Percentiles rank a stretch among this genome's conserved stretches.
These are phyloP conservation scores for Lytechinus pictus DNA, from an alignment of 35 echinoderm and acorn worm genomes.

Conservation along the genomic window DNA sequence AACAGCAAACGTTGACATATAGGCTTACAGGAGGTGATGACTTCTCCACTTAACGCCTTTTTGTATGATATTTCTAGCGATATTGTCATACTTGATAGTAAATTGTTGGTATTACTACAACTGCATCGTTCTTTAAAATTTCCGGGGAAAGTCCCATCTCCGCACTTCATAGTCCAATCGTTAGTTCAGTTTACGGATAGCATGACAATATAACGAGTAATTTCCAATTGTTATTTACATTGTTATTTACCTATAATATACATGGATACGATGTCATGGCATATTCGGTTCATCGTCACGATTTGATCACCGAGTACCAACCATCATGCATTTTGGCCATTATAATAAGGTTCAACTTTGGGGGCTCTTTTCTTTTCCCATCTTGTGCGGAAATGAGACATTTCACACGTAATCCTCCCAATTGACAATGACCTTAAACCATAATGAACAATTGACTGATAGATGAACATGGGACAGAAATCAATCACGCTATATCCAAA, in stretches of 20 bases:
- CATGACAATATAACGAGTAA: too few species aligned
- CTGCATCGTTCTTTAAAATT: too few species aligned
- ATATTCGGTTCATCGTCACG: background rate
- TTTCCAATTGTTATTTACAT: too few species aligned
- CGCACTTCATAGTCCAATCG: too few species aligned
- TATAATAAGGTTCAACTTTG: background rate
- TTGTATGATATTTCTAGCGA: too few species aligned
- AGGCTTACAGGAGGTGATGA: too few species aligned
- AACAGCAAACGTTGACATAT: too few species aligned
- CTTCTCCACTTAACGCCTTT: too few species aligned
- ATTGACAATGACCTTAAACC: slow-evolving; percentile 2
- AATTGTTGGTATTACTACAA: background rate
- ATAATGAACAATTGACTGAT: slow-evolving; percentile 23
- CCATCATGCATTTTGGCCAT: background rate
- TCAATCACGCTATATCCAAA: background rate
- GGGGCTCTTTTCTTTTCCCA: background rate
- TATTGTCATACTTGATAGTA: background rate
- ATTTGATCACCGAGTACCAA: background rate
- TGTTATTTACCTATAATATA: too few species aligned
- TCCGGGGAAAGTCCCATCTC: too few species aligned
- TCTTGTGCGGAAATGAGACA: slow-evolving; percentile 28
- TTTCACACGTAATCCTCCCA: slow-evolving; percentile 1
- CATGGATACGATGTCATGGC: too few species aligned
- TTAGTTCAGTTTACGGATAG: too few species aligned
- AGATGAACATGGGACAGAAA: background rate